Base-by-base conservation (phyloP, 2,113 vertebrate species). In the Hydrolagus affinis region DNA sequence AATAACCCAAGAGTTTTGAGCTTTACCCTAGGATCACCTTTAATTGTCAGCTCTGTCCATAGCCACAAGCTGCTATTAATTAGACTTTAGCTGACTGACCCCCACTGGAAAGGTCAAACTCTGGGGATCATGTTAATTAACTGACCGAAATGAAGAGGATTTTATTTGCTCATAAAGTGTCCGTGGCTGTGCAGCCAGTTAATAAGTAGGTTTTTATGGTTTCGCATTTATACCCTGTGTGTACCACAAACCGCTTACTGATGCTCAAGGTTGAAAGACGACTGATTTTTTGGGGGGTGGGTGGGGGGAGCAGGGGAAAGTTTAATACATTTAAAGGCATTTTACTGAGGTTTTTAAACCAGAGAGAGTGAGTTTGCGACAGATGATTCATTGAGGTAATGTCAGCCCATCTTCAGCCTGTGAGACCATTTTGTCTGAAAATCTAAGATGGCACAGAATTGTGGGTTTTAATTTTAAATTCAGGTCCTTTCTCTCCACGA, bases 11-110 rank as follows among this genome's bases (percentile, higher is more conserved):
- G 77, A 80, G 25, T 8, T 80, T n/a, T 19, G 59, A 64, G 77
- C 77, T 64, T 17, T 80, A 80, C 19, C 60, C 14, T 10, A 59
- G 60, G 59, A 80, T 44, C 60, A 64, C 14, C 11, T 14, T 62
- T 80, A 80, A 80, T 80, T 80, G 60, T 28, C 23, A 25, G 25
- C 77, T 2, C 21, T 64, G 17, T 62, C 77, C 59, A 64, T 23
- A 80, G 77, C 77, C 28, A 60, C 17, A 60, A 80, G 77, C 77
- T 15, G 77, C 59, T 80, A 83, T 83, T 83, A 83, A 83, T 83
- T 83, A 83, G 62, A 28, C 66, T 83, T 83, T 68, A 83, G 62
- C 28, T 66, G 60, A 83, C 62, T 83, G 60, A 83, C 28, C 78
- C 78, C 78, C 60, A 68, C 15, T 66, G 78, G 60, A 83, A 66